Conservation (phyloP, 2,888 invertebrate genomes). For the Galerucella pusilla region DNA sequence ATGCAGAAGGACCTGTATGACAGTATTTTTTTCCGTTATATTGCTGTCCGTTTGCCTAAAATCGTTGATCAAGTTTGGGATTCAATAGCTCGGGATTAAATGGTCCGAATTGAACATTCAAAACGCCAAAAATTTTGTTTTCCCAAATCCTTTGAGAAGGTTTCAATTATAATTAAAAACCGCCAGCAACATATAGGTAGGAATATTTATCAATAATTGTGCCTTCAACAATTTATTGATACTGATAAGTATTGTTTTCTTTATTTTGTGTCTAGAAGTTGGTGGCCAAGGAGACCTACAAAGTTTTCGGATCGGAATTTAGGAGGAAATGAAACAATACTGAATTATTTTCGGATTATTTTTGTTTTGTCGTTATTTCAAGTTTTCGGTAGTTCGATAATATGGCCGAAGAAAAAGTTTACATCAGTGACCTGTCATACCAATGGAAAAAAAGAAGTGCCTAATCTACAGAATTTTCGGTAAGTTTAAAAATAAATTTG, state of each 20-base stretch:
- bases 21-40: no score
- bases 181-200: no score
- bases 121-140: no score
- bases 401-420: slow-evolving; percentile 54
- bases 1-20: no score
- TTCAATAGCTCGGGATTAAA: no score
- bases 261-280: slow-evolving; percentile 17
- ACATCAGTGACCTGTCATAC: slow-evolving; percentile 61
- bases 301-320: slow-evolving; percentile 8
- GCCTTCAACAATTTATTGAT: background rate
- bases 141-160: no score
- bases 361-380: slow-evolving; percentile 15
- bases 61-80: no score
- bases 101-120: no score
- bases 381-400: slow-evolving; percentile 24
- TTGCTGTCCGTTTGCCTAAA: no score
- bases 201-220: background rate
- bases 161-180: no score
- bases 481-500: slow-evolving; percentile 44
- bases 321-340: slow-evolving; percentile 16
- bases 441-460: slow-evolving; percentile 62
- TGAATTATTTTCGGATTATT: slow-evolving; percentile 10
- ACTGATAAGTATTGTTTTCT: background rate
- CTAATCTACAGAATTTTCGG: slow-evolving; percentile 59
- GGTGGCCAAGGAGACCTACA: background rate